Base-by-base conservation (phyloP, 1,140 invertebrate species). In the Papilio aristodemus region DNA sequence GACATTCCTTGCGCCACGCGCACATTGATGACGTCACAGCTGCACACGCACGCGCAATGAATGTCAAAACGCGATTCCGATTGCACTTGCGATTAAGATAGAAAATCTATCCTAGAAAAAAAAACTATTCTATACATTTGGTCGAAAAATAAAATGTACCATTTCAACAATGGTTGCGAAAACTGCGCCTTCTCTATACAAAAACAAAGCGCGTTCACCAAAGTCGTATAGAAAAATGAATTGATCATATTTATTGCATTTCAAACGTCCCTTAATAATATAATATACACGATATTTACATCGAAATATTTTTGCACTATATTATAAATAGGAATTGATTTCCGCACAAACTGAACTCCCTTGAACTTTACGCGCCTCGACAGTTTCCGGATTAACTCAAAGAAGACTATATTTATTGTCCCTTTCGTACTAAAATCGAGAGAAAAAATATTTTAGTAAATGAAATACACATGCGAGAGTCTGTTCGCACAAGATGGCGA, bases 221-320 rank as follows among this genome's bases (percentile, higher is more conserved):
- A 46, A 17, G 27, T 25, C 50, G 36, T 50, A 50, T 50, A 50
- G 25, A 66, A 66, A 66, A 64, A 46, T 43, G 19, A 14, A 66
- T 46, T 50, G 43, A 25, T 27, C 36, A 43, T 64, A 50, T 50
- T 39, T 69, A 71, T 73, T 67, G 71, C 70, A 75, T 78, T 77
- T 71, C 38, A 63, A 50, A 66, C 68, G 73, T 68, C 41, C 70
- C 71, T 75, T 73, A 80, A 58, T 68, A 72, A 70, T 75, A 83
- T 78, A 79, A 75, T 74, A 76, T 84, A 84, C 78, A 83, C 63
- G 70, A 80, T 84, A 84, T 84, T 83, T 84, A 84, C 80, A 84
- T 66, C 62, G n/a, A 72, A 75, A 71, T 67, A 59, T 68, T 60
- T 69, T 72, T 69, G 68, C 71, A 78, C 60, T 71, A 76, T 70